Evolutionary conservation across 1,140 invertebrate species (phyloP).

Genomic region (Nebria ingens): DNA sequence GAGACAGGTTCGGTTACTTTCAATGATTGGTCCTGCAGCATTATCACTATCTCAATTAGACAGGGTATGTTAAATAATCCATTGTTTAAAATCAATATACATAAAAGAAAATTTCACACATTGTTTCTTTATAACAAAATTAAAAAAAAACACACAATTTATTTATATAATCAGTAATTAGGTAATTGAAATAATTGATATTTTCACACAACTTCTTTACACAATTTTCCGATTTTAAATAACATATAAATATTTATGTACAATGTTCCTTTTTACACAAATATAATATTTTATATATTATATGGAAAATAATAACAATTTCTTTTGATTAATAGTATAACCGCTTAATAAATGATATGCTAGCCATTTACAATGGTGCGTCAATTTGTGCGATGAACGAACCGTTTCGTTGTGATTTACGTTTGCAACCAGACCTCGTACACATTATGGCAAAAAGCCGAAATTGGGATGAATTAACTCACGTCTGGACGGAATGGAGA

Average conservation of each 20-base stretch:
- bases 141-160: background rate
- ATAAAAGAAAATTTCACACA: background rate
- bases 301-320: background rate
- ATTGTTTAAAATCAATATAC: constrained; percentile 13
- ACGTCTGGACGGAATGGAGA: constrained; percentile 82
- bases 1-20: constrained; percentile 65
- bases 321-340: constrained; percentile 63
- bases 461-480: constrained; percentile 75
- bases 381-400: constrained; percentile 75
- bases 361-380: constrained; percentile 77
- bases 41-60: constrained; percentile 72
- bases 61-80: constrained; percentile 61
- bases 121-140: constrained; percentile 8
- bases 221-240: background rate
- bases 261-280: background rate
- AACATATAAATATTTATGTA: background rate
- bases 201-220: background rate
- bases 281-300: constrained; percentile 9
- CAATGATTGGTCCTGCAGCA: constrained; percentile 73
- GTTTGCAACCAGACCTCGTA: constrained; percentile 67
- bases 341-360: constrained; percentile 75
- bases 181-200: background rate
- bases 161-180: background rate
- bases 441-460: constrained; percentile 58
- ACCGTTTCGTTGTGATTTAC: constrained; percentile 66